These are phyloP conservation scores for Scyliorhinus canicula DNA, from an alignment of 2,797 vertebrate genomes.

Conservation along the genomic window DNA sequence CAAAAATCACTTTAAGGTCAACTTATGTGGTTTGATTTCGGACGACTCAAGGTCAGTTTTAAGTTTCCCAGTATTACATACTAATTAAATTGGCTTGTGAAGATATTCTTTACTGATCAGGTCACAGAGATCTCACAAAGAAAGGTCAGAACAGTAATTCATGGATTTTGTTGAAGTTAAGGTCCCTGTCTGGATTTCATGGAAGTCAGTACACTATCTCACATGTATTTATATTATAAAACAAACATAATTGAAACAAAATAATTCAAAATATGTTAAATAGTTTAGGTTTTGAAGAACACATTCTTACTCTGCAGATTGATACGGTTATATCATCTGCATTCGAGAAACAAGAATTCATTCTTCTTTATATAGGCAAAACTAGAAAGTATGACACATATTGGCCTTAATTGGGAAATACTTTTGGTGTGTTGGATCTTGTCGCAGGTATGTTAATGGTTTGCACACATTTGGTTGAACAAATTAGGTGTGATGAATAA, in stretches of 20 bases:
- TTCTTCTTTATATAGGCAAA: neutral
- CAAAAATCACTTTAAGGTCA: neutral
- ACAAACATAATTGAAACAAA: neutral
- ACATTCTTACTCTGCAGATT: neutral
- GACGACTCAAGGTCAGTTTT: neutral
- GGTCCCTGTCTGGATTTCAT: neutral
- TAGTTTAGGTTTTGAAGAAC: neutral
- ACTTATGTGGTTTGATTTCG: neutral
- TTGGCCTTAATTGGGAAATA: neutral
- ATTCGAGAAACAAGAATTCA: neutral
- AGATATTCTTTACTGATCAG: neutral
- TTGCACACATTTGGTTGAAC: neutral
- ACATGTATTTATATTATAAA: neutral
- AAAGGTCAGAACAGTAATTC: neutral
- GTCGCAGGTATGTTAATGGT: neutral
- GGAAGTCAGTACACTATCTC: neutral
- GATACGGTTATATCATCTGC: neutral
- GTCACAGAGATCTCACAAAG: neutral
- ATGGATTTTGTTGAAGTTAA: neutral
- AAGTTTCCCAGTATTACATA: neutral
- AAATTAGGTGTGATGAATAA: neutral
- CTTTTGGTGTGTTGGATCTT: neutral
- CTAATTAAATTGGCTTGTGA: neutral
- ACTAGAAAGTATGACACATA: neutral
- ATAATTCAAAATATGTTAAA: neutral